Evolutionary conservation across 2,113 vertebrate species (phyloP), one percentile per base, ranked within the genome.

Genomic region (Todiramphus chloris): DNA sequence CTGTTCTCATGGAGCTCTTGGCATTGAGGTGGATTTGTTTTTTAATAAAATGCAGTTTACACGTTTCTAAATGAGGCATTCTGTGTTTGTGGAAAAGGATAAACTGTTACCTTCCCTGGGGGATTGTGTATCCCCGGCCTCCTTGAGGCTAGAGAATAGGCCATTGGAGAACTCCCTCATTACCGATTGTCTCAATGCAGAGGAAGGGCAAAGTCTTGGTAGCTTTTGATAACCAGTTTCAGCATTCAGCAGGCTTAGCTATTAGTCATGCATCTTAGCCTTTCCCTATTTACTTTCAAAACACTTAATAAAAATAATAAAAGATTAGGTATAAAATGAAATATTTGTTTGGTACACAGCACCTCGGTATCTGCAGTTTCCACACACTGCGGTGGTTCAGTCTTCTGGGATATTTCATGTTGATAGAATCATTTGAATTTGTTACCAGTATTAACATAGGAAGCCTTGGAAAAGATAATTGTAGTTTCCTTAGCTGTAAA

Each of bases 211-310:
- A 99, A 98, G 99, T 99, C 98, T 99, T 98, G 98, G 98, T 98
- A 98, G 98, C 97, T 98, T 98, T 99, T 98, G 99, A 99, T 99
- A 99, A 99, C 99, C 98, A 98, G 98, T 98, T 98, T 99, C 99
- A 98, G 98, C 98, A 98, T 99, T 99, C 99, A 99, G 99, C 98
- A 98, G 99, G 99, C 99, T 99, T 98, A 99, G 98, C 98, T 99
- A 99, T 99, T 99, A 99, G 99, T 99, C 99, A 99, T 99, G 98
- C 99, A 99, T 99, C 98, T 98, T 98, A 98, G 98, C 98, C 98
- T 98, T 98, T 98, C 98, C 98, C 98, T 98, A 98, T 98, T 98
- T 98, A 98, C 98, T 98, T 98, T 98, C 98, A 98, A 99, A 98
- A 99, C 99, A 98, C 98, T 98, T 98, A 98, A 98, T 99, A 98